phyloP scores from a whole-genome alignment of 2,797 vertebrate species.

The Phoeniculus purpureus region DNA sequence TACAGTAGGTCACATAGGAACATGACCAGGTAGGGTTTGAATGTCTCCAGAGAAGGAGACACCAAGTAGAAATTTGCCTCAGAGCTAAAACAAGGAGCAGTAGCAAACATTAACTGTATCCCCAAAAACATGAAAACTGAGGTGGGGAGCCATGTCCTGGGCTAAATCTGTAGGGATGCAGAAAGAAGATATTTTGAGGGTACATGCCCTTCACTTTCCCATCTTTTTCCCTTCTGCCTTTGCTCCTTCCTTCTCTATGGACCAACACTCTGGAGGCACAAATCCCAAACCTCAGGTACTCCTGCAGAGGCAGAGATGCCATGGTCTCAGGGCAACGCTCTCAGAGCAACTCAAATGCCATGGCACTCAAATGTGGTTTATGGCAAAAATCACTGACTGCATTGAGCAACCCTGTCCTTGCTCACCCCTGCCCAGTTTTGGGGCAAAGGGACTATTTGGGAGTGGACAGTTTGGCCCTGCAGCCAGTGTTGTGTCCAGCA shows the following conservation, averaged over 20 bases:
- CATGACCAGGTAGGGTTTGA: too few relatives aligned
- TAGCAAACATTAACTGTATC: not conserved
- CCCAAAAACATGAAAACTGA: not conserved
- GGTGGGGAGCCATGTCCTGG: not conserved
- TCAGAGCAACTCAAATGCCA: accelerated
- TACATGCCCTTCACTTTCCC: not conserved
- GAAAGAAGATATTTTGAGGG: not conserved
- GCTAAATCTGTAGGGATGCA: not conserved
- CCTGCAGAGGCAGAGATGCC: accelerated
- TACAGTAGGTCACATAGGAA: too few relatives aligned
- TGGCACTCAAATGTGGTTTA: accelerated
- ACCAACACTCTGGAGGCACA: not conserved
- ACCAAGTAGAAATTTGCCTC: not conserved
- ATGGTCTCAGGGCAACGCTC: accelerated
- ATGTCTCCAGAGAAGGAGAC: too few relatives aligned
- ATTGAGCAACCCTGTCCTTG: not conserved
- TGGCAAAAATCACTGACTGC: not conserved
- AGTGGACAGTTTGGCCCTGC: not conserved
- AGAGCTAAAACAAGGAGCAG: not conserved
- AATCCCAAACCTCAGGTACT: not conserved
- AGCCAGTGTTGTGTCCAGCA: not conserved
- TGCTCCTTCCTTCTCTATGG: not conserved
- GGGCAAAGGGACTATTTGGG: not conserved
- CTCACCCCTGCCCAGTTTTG: not conserved
- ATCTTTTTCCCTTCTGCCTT: accelerated